Percentiles rank a stretch among this genome's conserved stretches.
These are phyloP conservation scores for Heliconius hermathena DNA, from an alignment of 1,140 invertebrate species.

Conservation along the genomic window DNA sequence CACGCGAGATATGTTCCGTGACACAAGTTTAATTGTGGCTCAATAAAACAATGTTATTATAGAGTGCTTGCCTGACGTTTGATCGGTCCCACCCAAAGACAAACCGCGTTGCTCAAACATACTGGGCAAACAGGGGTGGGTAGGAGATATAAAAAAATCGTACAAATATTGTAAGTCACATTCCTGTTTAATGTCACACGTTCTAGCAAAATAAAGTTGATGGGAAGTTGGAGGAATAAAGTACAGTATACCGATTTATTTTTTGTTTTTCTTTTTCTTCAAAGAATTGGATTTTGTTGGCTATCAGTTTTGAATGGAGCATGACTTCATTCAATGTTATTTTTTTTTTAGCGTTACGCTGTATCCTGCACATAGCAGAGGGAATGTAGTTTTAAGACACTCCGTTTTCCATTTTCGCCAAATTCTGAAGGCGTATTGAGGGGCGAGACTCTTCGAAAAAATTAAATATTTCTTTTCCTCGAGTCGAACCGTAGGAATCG, in stretches of 20 bases:
- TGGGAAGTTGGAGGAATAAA: neutral
- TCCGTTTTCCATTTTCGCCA: too few species aligned
- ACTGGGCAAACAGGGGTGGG: conserved; percentile 46
- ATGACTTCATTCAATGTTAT: too few species aligned
- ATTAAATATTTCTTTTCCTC: too few species aligned
- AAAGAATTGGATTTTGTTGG: neutral
- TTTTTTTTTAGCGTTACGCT: too few species aligned
- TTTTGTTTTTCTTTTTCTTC: neutral
- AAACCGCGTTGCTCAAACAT: conserved; percentile 60
- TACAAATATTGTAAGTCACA: conserved; percentile 21
- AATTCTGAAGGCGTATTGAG: too few species aligned
- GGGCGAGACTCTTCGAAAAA: too few species aligned
- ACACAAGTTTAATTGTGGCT: conserved; percentile 52
- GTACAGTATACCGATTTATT: neutral
- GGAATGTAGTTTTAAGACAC: too few species aligned
- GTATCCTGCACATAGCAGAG: too few species aligned
- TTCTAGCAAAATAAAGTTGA: neutral
- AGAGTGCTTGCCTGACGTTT: conserved; percentile 56
- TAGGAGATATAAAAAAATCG: conserved; percentile 41
- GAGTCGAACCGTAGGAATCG: too few species aligned
- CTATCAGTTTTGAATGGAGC: neutral
- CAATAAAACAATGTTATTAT: conserved; percentile 60
- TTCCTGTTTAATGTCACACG: neutral
- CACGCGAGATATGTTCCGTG: conserved; percentile 38
- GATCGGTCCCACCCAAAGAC: conserved; percentile 62